Evolutionary conservation across 2,113 vertebrate genomes (phyloP).

Genomic region (Butorides virescens): DNA sequence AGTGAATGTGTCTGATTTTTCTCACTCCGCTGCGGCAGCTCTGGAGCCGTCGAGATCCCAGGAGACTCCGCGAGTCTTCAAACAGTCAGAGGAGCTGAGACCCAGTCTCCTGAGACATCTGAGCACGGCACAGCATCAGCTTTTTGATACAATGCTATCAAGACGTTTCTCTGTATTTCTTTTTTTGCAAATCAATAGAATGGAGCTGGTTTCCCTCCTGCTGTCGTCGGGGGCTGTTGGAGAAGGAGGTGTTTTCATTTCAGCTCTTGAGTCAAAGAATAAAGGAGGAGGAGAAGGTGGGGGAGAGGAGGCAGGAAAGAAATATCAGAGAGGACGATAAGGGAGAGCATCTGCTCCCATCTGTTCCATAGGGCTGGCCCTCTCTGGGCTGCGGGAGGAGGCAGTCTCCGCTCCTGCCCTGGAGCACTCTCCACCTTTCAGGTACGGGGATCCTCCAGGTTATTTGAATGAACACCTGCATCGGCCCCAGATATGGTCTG

Average conservation of each 20-base stretch:
- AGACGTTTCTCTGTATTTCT: background rate
- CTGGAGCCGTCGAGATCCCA: slow-evolving; percentile 23
- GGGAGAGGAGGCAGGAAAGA: background rate
- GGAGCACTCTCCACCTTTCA: background rate
- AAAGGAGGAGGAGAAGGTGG: slow-evolving; percentile 3
- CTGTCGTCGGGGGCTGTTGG: background rate
- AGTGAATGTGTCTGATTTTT: slow-evolving; percentile 33
- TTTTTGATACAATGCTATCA: slow-evolving; percentile 36
- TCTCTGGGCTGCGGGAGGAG: background rate
- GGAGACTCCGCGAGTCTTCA: slow-evolving; percentile 58
- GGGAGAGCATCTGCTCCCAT: background rate
- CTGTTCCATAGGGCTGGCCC: background rate
- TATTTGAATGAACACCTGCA: background rate
- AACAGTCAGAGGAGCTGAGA: slow-evolving; percentile 51
- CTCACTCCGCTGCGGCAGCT: background rate
- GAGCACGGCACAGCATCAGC: background rate
- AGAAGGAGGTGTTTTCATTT: slow-evolving; percentile 44
- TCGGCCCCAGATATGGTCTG: background rate
- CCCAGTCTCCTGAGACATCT: slow-evolving; percentile 32
- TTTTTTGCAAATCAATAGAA: slow-evolving; percentile 23
- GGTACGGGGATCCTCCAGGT: background rate
- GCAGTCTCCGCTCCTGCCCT: background rate
- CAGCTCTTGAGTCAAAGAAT: slow-evolving; percentile 30
- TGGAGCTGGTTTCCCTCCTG: background rate
- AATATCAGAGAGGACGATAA: background rate